phyloP scores from a whole-genome alignment of 2,888 invertebrate genomes.

The Malacosoma neustria region DNA sequence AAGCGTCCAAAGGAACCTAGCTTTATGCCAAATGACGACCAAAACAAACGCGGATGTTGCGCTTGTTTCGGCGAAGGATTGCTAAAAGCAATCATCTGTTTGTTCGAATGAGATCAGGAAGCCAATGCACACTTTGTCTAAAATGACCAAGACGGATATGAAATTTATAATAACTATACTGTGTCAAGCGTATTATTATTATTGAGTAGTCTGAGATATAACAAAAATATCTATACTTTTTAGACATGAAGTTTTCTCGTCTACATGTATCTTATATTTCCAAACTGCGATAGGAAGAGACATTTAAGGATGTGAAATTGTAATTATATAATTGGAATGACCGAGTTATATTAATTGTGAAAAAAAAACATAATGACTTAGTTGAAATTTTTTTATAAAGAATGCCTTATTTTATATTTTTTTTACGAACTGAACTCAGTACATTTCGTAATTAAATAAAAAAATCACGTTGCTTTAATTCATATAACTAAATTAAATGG shows the following conservation, averaged over 20 bases:
- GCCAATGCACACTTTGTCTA: constrained; percentile 16
- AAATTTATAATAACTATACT: not conserved
- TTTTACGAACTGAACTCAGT: constrained; percentile 33
- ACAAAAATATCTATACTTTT: not conserved
- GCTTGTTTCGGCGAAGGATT: constrained; percentile 67
- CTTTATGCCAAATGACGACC: constrained; percentile 52
- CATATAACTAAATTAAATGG: constrained; percentile 3
- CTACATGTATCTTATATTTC: not conserved
- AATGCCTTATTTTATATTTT: constrained; percentile 41
- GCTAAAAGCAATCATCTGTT: constrained; percentile 64
- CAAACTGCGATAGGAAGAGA: not conserved
- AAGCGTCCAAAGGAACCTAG: constrained; percentile 56
- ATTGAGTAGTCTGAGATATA: not conserved
- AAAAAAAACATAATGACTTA: too few species aligned
- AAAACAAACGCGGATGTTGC: constrained; percentile 55
- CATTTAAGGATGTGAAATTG: not conserved
- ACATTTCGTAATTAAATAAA: constrained; percentile 6
- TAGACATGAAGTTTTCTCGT: not conserved
- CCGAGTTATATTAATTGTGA: not conserved
- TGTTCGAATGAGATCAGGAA: constrained; percentile 60
- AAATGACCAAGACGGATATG: constrained; percentile 5
- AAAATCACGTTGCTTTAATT: constrained; percentile 3
- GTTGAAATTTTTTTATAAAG: too few species aligned
- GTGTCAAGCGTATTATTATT: not conserved
- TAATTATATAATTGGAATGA: not conserved